These are phyloP conservation scores for Neotragus moschatus DNA, from an alignment of 2,113 vertebrate species.

Conservation along the genomic window DNA sequence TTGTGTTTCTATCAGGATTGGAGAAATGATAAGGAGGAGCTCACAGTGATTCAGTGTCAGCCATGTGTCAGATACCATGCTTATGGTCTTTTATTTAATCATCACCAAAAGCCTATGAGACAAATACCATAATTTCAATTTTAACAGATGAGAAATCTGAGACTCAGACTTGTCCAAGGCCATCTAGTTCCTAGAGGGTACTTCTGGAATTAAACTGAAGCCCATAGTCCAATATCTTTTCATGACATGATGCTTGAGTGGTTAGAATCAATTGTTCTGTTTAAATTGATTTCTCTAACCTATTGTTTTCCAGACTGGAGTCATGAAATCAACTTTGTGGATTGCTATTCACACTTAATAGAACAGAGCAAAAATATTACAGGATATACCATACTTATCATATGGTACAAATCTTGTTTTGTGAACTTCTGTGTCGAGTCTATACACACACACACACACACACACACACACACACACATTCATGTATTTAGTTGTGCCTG, in stretches of 20 bases:
- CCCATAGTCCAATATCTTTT: not conserved
- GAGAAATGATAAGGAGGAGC: not conserved
- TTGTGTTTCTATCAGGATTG: not conserved
- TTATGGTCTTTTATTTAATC: not conserved
- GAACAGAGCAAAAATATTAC: not conserved
- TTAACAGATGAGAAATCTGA: not conserved
- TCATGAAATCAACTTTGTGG: not conserved
- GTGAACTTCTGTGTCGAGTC: not conserved
- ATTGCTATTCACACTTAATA: not conserved
- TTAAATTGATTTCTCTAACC: not conserved
- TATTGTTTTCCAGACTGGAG: not conserved
- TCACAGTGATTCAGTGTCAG: not conserved
- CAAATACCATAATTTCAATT: not conserved
- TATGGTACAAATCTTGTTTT: not conserved
- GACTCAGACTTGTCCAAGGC: not conserved
- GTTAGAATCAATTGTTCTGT: not conserved
- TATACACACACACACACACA: rapidly evolving
- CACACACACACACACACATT: not conserved
- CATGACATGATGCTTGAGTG: not conserved
- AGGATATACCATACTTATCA: not conserved
- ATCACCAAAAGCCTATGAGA: not conserved
- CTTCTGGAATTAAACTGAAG: slow-evolving; percentile 6
- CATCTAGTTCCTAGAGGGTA: not conserved
- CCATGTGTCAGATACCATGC: not conserved
- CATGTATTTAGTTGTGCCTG: not conserved